Conservation (phyloP, 2,113 vertebrate species). For the Rhadina sibilatrix region DNA sequence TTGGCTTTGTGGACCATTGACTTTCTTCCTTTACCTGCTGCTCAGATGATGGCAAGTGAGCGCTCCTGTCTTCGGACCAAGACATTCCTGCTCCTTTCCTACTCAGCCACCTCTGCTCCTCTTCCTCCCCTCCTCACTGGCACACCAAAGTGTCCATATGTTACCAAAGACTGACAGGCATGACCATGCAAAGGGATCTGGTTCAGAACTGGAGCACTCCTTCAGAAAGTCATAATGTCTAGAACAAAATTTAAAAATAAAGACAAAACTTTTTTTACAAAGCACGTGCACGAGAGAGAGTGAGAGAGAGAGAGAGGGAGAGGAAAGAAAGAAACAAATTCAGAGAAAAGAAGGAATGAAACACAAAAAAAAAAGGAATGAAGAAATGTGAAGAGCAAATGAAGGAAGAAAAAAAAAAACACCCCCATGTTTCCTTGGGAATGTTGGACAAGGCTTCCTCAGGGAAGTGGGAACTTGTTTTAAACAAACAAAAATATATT, state of each 20-base stretch:
- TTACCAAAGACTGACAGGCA: constrained; percentile 83
- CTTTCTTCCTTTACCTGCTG: constrained; percentile 72
- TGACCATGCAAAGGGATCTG: constrained; percentile 66
- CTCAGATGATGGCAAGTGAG: constrained; percentile 80
- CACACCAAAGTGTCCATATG: constrained; percentile 83
- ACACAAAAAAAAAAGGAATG: not conserved
- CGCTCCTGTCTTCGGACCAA: constrained; percentile 43
- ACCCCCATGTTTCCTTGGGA: constrained; percentile 44
- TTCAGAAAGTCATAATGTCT: constrained; percentile 66
- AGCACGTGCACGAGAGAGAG: not conserved
- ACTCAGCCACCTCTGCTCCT: constrained; percentile 66
- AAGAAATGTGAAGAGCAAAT: constrained; percentile 40
- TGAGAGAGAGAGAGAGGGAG: not conserved
- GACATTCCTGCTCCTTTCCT: constrained; percentile 63
- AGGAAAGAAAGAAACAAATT: constrained; percentile 52
- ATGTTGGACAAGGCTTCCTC: constrained; percentile 46
- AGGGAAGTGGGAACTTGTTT: constrained; percentile 67
- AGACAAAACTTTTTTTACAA: not conserved
- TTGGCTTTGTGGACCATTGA: constrained; percentile 61
- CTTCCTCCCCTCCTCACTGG: constrained; percentile 72
- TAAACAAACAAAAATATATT: constrained; percentile 72
- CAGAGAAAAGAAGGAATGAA: constrained; percentile 36
- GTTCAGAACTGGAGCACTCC: constrained; percentile 70
- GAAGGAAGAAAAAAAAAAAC: not conserved
- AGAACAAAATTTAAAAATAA: constrained; percentile 28